Base-by-base conservation (phyloP, 2,888 invertebrate genomes). In the Nezara viridula region DNA sequence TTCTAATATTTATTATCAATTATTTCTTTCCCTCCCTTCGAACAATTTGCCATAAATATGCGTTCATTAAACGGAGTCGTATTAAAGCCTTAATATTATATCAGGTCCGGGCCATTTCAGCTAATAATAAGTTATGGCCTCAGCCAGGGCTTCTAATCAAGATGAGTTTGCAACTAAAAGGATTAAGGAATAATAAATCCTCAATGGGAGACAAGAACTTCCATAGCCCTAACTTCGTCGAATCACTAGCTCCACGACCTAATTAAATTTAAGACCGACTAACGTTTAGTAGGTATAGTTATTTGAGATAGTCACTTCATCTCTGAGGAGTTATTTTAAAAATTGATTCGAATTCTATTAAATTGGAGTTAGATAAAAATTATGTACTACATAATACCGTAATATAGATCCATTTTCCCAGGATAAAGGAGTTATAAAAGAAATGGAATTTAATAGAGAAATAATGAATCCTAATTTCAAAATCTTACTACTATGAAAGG, bases 181-280 rank as follows among this genome's bases (percentile, higher is more conserved):
- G 66, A 73, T 73, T 73, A 73, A 73, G 66, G 66, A 73, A 73
- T 73, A 73, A 73, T 73, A 73, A 73, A 73, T 73, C 66, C 19
- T 73, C 19, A 1, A 37, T 37, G 21, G 66, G 32, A 32, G 66
- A 73, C 66, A 73, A 73, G 66, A 73, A 73, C 32, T 37, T 73
- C 16, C 37, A 32, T 73, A 19, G 66, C 16, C 66, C 66, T 16
- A 73, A 73, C 66, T 73, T 73, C 32, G 32, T 21, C 19, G 32
- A 37, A 37, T 21, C 66, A 37, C 66, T 37, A 32, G 66, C 66
- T 32, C 16, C 66, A 73, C 2, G 66, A 21, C 3, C 66, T 73
- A 73, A 73, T 73, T 73, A 73, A 73, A 6, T 32, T 19, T 37
- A 37, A 1, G 19, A 37, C 66, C 37, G 7, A 73, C 32, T 73